phyloP scores from a whole-genome alignment of 2,888 invertebrate species.

The Rugalucina vietnamica region DNA sequence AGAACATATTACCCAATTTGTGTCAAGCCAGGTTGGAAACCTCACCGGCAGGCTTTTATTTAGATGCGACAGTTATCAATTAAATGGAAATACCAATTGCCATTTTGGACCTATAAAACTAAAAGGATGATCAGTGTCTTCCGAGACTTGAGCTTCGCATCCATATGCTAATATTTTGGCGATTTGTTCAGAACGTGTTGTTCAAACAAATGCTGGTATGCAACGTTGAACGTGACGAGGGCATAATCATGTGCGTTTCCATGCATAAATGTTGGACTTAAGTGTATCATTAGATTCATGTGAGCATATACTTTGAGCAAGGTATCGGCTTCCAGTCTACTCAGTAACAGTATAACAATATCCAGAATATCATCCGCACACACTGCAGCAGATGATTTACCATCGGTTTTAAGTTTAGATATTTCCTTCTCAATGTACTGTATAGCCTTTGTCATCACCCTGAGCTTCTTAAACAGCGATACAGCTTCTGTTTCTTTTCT shows the following conservation, averaged over 20 bases:
- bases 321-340: slow-evolving; percentile 59
- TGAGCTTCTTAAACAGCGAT: slow-evolving; percentile 60
- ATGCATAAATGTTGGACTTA: slow-evolving; percentile 75
- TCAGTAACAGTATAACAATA: slow-evolving; percentile 73
- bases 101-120: too few relatives aligned
- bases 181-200: slow-evolving; percentile 58
- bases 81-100: too few relatives aligned
- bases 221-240: slow-evolving; percentile 75
- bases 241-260: slow-evolving; percentile 77
- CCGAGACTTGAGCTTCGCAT: too few relatives aligned
- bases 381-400: slow-evolving; percentile 17
- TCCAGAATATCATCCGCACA: slow-evolving; percentile 74
- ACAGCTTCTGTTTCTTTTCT: slow-evolving; percentile 35
- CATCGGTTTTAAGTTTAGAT: slow-evolving; percentile 35
- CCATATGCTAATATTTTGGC: not conserved
- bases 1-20: too few relatives aligned
- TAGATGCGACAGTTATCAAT: too few relatives aligned
- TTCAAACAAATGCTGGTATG: slow-evolving; percentile 77
- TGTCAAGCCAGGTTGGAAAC: too few relatives aligned
- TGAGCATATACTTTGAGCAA: slow-evolving; percentile 72
- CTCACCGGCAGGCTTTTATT: too few relatives aligned
- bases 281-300: slow-evolving; percentile 71
- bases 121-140: too few relatives aligned
- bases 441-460: slow-evolving; percentile 62
- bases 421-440: slow-evolving; percentile 58